These are phyloP conservation scores for Sebastiscus albofasciatus DNA, from an alignment of 2,797 vertebrate species.

Conservation along the genomic window DNA sequence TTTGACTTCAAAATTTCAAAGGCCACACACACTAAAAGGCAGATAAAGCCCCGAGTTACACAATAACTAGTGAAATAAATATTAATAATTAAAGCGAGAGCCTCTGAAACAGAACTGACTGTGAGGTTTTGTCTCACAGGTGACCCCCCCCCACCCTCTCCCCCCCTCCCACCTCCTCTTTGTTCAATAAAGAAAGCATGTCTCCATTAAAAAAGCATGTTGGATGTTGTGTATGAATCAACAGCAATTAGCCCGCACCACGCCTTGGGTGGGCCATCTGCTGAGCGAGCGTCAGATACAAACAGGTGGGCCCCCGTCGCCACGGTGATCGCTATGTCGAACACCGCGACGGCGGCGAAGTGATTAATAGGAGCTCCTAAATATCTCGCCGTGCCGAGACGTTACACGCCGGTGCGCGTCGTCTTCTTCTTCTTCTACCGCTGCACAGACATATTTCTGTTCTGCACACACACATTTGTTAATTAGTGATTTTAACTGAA, in stretches of 20 bases:
- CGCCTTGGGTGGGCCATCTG: constrained; percentile 69
- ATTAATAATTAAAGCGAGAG: background rate
- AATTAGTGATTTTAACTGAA: constrained; percentile 71
- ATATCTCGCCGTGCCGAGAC: constrained; percentile 33
- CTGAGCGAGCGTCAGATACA: constrained; percentile 54
- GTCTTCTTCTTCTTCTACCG: background rate
- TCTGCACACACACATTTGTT: constrained; percentile 43
- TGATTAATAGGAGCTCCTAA: constrained; percentile 66
- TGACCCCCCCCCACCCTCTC: constrained; percentile 1
- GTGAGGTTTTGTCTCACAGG: constrained; percentile 9
- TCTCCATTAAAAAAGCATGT: constrained; percentile 49
- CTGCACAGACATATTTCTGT: constrained; percentile 6
- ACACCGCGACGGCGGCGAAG: background rate
- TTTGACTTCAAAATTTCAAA: background rate
- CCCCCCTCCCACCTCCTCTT: background rate
- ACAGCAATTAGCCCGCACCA: constrained; percentile 66
- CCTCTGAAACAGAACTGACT: background rate
- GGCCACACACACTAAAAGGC: background rate
- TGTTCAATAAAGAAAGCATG: constrained; percentile 35
- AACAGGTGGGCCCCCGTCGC: constrained; percentile 68
- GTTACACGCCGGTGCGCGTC: background rate
- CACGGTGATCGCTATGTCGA: constrained; percentile 26
- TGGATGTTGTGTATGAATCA: constrained; percentile 67
- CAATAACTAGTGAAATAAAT: background rate
- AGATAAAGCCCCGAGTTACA: background rate